A percentile compares a stretch with the other conserved stretches of the same genome.
Conservation (phyloP, 2,113 vertebrate genomes). For the Nannospalax galili region DNA sequence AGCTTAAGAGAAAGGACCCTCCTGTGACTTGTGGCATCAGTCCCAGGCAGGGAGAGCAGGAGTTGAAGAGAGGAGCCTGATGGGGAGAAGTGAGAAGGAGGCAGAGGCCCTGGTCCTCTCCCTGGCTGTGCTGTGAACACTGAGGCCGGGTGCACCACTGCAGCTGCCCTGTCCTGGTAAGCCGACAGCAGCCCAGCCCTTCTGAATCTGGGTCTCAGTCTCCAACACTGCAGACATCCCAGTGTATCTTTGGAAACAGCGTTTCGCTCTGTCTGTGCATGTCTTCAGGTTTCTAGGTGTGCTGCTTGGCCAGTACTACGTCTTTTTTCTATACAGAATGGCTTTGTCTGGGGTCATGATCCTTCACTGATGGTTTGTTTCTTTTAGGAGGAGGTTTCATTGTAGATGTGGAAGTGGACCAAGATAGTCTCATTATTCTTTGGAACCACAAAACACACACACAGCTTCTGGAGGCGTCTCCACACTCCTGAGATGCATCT, state of each 20-base stretch:
- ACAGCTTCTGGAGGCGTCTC: background rate
- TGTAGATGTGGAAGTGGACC: background rate
- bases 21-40: background rate
- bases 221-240: no score
- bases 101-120: background rate
- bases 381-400: background rate
- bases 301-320: background rate
- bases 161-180: background rate
- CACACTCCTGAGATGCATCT: background rate
- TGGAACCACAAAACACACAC: background rate
- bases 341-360: background rate
- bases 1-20: background rate
- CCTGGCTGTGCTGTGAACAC: background rate
- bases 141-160: background rate
- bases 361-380: background rate
- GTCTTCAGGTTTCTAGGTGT: background rate
- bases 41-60: background rate
- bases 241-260: no score
- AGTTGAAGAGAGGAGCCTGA: background rate
- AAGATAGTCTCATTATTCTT: background rate
- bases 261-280: no score
- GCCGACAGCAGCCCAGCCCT: no score
- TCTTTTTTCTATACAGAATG: background rate
- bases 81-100: background rate
- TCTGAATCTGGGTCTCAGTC: no score